Conservation (phyloP, 2,888 invertebrate species). For the Orthosia cruda region DNA sequence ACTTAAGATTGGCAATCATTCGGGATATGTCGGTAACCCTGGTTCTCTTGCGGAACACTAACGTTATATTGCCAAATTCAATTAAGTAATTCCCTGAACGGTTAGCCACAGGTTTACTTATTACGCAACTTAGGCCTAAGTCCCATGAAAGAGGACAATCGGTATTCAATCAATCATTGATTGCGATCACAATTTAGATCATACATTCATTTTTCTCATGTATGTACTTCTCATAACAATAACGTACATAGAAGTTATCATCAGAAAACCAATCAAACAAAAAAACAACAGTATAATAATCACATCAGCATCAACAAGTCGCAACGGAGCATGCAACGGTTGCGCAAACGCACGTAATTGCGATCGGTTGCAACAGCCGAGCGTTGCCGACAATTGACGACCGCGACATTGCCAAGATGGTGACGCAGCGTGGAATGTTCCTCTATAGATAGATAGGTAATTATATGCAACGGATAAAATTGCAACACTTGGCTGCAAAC, state of each 20-base stretch:
- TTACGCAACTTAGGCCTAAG: too few relatives aligned
- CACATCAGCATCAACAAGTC: conserved; percentile 17
- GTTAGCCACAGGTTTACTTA: too few relatives aligned
- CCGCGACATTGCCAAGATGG: conserved; percentile 65
- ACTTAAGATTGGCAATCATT: too few relatives aligned
- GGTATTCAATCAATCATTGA: neutral
- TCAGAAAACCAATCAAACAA: neutral
- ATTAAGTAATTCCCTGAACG: too few relatives aligned
- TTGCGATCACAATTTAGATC: neutral
- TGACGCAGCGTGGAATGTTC: conserved; percentile 42
- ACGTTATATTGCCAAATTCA: too few relatives aligned
- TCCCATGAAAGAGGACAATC: too few relatives aligned
- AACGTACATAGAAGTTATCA: neutral
- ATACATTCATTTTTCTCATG: neutral
- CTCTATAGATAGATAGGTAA: conserved; percentile 16
- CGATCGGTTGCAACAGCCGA: conserved; percentile 46
- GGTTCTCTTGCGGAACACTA: too few relatives aligned
- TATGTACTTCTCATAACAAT: neutral
- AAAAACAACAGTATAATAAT: conserved; percentile 12
- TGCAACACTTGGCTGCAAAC: conserved; percentile 17
- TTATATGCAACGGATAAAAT: conserved; percentile 32
- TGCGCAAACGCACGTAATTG: conserved; percentile 44
- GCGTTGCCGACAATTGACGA: conserved; percentile 47
- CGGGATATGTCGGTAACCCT: too few relatives aligned
- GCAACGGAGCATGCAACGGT: conserved; percentile 42